phyloP scores from a whole-genome alignment of 2,113 vertebrate species.

The Casuarius casuarius region DNA sequence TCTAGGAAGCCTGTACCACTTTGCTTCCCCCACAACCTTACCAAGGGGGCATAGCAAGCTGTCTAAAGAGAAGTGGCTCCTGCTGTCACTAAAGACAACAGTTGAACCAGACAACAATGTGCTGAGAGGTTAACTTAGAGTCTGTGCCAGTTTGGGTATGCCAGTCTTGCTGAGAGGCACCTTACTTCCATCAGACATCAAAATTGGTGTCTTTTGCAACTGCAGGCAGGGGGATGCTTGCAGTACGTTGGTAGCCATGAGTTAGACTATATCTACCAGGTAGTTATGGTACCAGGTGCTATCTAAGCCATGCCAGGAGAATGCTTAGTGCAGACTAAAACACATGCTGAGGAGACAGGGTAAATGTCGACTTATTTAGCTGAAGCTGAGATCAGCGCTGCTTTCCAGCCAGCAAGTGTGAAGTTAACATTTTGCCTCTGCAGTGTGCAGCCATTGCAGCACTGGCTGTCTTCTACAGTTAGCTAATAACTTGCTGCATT shows the following conservation, averaged over 20 bases:
- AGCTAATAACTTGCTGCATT: conserved; percentile 28
- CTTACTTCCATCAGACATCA: background rate
- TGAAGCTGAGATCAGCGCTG: background rate
- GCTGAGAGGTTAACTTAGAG: background rate
- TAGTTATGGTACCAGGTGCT: background rate
- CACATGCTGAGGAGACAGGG: rapidly evolving
- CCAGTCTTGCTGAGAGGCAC: background rate
- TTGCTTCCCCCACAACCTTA: background rate
- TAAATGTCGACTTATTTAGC: conserved; percentile 18
- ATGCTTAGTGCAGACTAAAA: background rate
- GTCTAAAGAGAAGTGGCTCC: background rate
- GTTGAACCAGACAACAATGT: conserved; percentile 5
- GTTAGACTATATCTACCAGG: background rate
- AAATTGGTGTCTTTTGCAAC: background rate
- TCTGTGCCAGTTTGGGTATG: background rate
- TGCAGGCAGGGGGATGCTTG: background rate
- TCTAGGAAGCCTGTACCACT: background rate
- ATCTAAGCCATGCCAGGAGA: background rate
- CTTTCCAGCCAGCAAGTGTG: background rate
- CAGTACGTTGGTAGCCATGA: background rate
- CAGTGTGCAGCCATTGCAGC: conserved; percentile 17
- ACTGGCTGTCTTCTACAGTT: background rate
- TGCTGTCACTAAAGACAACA: background rate
- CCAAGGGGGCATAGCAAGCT: background rate
- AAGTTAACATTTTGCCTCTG: background rate